Conservation (phyloP, 2,888 invertebrate species). For the Epistrophe grossulariae region DNA sequence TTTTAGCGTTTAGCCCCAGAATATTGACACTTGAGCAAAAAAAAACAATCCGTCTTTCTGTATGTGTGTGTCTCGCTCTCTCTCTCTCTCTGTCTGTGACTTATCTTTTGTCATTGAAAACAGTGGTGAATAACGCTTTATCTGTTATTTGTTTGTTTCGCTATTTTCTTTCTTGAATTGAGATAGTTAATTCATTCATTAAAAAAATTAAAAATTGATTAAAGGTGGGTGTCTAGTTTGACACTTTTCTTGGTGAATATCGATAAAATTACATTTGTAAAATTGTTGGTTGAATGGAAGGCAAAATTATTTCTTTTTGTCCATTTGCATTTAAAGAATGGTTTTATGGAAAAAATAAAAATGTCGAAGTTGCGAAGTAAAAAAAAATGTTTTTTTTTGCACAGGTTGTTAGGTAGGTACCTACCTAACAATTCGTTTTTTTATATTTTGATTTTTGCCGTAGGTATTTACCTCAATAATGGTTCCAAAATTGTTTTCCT, state of each 20-base stretch:
- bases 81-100: slow-evolving; percentile 19
- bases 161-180: slow-evolving; percentile 26
- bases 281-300: slow-evolving; percentile 13
- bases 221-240: neutral
- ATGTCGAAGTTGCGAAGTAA: too few relatives aligned
- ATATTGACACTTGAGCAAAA: slow-evolving; percentile 32
- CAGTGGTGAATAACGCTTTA: slow-evolving; percentile 54
- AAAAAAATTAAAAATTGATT: slow-evolving; percentile 58
- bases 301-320: slow-evolving; percentile 52
- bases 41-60: neutral
- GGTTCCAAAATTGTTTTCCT: too few relatives aligned
- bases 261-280: slow-evolving; percentile 4
- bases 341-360: too few relatives aligned
- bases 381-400: too few relatives aligned
- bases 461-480: too few relatives aligned
- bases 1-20: slow-evolving; percentile 57
- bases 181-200: slow-evolving; percentile 70
- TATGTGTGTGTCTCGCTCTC: too few relatives aligned
- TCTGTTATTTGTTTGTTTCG: slow-evolving; percentile 24
- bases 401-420: too few relatives aligned
- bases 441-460: too few relatives aligned
- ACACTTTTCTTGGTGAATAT: too few relatives aligned
- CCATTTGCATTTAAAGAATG: slow-evolving; percentile 8
- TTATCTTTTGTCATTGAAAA: slow-evolving; percentile 61
- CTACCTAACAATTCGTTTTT: too few relatives aligned